A percentile compares a stretch with the other conserved stretches of the same genome.
These are phyloP conservation scores for Dasypolia templi DNA, from an alignment of 2,888 invertebrate species.

Conservation along the genomic window DNA sequence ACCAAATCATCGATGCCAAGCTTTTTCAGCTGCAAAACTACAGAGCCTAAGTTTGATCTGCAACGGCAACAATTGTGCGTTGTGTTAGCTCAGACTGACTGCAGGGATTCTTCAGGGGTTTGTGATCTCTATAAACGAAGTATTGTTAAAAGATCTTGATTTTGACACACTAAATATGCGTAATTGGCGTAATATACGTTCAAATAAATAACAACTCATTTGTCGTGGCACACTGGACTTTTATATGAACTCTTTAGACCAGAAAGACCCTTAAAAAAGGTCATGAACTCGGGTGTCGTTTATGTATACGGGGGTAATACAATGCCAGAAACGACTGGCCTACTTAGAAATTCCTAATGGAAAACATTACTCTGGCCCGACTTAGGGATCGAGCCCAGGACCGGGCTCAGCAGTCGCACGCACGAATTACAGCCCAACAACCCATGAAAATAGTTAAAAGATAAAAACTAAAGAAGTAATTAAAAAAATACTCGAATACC, in stretches of 20 bases:
- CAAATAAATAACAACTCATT: too few relatives aligned
- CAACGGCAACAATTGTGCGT: slow-evolving; percentile 71
- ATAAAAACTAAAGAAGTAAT: slow-evolving; percentile 20
- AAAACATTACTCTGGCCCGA: neutral
- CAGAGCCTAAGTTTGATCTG: slow-evolving; percentile 98
- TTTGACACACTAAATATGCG: neutral
- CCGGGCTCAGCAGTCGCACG: too few relatives aligned
- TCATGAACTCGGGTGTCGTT: neutral
- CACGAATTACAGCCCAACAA: neutral
- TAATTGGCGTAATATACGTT: neutral
- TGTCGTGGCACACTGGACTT: too few relatives aligned
- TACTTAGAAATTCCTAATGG: neutral
- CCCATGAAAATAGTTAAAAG: neutral
- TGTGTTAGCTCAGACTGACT: slow-evolving; percentile 50
- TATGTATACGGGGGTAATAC: neutral
- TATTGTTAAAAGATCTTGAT: slow-evolving; percentile 27
- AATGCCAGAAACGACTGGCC: neutral
- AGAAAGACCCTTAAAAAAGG: neutral
- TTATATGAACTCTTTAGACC: neutral
- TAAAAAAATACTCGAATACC: slow-evolving; percentile 53
- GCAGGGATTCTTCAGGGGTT: slow-evolving; percentile 14
- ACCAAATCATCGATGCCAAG: slow-evolving; percentile 99
- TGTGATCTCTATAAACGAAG: slow-evolving; percentile 41
- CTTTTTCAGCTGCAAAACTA: slow-evolving; percentile 99
- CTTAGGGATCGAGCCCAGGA: slow-evolving; percentile 12